Evolutionary conservation across 2,113 vertebrate genomes (phyloP), one percentile per base, ranked within the genome.

Genomic region (Arizona elegans): DNA sequence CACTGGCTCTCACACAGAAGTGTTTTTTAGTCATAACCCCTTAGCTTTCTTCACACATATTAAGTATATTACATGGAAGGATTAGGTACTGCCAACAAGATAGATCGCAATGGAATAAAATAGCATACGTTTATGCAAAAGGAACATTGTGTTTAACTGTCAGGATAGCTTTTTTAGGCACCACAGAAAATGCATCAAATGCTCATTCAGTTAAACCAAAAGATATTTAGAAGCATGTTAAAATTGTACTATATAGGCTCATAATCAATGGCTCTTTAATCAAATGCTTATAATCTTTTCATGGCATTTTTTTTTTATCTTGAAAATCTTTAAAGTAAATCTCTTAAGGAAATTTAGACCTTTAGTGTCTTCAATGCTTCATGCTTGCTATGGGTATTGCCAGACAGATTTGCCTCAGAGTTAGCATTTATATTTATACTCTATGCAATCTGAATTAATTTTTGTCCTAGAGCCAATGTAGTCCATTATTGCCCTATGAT

Each of bases 391-490:
- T 43, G 33, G 33, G 43, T 81, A 81, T 81, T 81, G 33, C 75
- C 75, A 81, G 75, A 17, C 2, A 50, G 38, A 23, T 38, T 70
- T 54, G 59, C 59, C 21, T 26, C 8, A 33, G 29, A 85, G 91
- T 87, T 87, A 94, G 10, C 58, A 17, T 59, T 26, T 50, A 92
- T n/a, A 2, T 11, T 91, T 93, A 62, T 95, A 85, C 6, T 90
- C 10, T 53, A 91, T 3, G 52, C 86, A 88, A 93, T 75, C n/a
- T 12, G 91, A 92, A 29, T 0, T 47, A 26, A 90, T 95, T 96
- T 96, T 65, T 92, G 43, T 5, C 91, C 0, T 19, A 8, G 92
- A 17, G 33, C 3, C 1, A 94, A 13, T 56, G 93, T 93, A 93
- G 87, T 1, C 29, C 5, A 62, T 87, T 62, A 12, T 87, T 58